A percentile compares a stretch with the other conserved stretches of the same genome.
These are phyloP conservation scores for Cheilosia scutellata DNA, from an alignment of 2,888 invertebrate genomes.

Conservation along the genomic window DNA sequence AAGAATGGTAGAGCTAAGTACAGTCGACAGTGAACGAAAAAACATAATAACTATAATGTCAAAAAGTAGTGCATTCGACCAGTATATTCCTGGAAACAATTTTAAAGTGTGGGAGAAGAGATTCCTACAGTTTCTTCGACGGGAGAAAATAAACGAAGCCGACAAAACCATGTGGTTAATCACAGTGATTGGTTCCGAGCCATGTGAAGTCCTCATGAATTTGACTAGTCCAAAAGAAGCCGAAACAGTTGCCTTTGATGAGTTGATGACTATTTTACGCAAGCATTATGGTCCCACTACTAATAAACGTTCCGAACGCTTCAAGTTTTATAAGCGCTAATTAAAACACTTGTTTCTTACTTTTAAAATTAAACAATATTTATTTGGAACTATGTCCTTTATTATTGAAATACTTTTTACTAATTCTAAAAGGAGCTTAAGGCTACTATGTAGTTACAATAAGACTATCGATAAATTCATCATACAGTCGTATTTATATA, in stretches of 20 bases:
- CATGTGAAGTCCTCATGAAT: constrained; percentile 34
- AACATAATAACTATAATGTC: background rate
- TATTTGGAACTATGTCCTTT: too few relatives aligned
- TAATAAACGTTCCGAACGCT: constrained; percentile 37
- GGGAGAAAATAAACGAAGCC: constrained; percentile 10
- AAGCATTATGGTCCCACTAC: constrained; percentile 26
- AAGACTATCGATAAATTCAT: too few relatives aligned
- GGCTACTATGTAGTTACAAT: too few relatives aligned
- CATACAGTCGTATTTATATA: too few relatives aligned
- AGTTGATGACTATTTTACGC: constrained; percentile 8
- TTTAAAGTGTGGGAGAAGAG: constrained; percentile 24
- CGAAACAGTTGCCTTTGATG: constrained; percentile 24
- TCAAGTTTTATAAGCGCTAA: constrained; percentile 36
- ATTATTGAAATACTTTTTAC: too few relatives aligned
- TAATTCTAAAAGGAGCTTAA: too few relatives aligned
- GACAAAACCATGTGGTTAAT: constrained; percentile 24
- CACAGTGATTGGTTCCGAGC: constrained; percentile 15
- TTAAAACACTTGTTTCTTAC: too few relatives aligned
- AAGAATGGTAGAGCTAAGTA: too few relatives aligned
- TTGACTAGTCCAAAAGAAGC: constrained; percentile 25
- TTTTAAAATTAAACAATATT: too few relatives aligned
- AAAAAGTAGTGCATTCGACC: constrained; percentile 2
- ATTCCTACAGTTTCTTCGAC: background rate
- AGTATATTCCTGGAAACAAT: constrained; percentile 23
- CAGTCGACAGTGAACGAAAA: too few relatives aligned